Evolutionary conservation across 2,797 vertebrate genomes (phyloP).

Genomic region (Nothura maculosa): DNA sequence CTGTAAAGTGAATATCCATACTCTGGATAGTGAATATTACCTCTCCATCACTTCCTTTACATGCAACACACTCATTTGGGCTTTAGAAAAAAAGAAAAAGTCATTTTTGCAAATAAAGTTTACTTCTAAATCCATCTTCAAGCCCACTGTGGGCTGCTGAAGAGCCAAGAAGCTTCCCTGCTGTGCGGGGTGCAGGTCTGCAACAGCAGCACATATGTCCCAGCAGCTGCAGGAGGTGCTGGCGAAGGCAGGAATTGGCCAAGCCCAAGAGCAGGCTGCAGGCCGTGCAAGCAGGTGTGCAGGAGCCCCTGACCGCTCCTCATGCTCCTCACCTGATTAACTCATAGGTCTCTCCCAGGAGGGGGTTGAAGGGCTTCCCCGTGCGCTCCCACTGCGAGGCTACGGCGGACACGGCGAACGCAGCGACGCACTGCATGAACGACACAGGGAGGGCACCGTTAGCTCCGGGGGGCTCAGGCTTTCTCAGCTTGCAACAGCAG

Average conservation of each 20-base stretch:
- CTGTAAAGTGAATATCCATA: neutral
- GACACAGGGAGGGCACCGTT: neutral
- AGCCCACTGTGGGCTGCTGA: neutral
- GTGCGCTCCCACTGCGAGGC: conserved; percentile 98
- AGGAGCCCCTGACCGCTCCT: too few relatives aligned
- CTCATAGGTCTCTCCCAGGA: conserved; percentile 97
- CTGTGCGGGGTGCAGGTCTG: neutral
- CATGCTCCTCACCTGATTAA: conserved; percentile 88
- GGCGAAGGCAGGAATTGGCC: neutral
- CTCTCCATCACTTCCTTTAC: neutral
- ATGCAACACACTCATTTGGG: neutral
- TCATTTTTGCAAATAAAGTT: neutral
- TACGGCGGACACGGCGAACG: conserved; percentile 97
- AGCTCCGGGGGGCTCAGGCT: neutral
- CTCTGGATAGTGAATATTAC: neutral
- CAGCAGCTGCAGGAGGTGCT: neutral
- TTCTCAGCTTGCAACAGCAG: neutral
- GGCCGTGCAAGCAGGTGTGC: neutral
- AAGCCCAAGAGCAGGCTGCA: neutral
- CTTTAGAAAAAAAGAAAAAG: neutral
- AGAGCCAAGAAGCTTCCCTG: neutral
- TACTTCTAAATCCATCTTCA: neutral
- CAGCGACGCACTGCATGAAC: conserved; percentile 91
- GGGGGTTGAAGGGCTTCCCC: conserved; percentile 97
- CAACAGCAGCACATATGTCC: rapidly evolving